Evolutionary conservation across 2,888 invertebrate genomes (phyloP).

Genomic region (Lasius fuliginosus): DNA sequence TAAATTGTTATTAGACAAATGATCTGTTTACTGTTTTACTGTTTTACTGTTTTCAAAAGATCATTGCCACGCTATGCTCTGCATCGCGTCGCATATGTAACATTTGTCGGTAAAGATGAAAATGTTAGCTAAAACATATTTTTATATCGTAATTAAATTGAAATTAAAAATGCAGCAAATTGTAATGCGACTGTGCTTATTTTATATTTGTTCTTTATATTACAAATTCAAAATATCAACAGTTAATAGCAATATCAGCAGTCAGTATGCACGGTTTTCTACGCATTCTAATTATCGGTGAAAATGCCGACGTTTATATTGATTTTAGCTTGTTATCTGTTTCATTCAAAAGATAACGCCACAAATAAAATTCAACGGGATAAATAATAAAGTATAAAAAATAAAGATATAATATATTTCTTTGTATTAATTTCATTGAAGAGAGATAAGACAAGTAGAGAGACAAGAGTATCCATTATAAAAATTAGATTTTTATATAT

Average conservation of each 20-base stretch:
- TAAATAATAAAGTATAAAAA: neutral
- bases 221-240: constrained; percentile 8
- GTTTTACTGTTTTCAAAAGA: neutral
- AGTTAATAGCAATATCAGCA: constrained; percentile 2
- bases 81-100: neutral
- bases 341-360: constrained; percentile 29
- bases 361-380: constrained; percentile 8
- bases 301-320: neutral
- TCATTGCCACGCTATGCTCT: neutral
- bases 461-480: neutral
- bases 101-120: constrained; percentile 36
- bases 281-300: neutral
- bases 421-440: neutral
- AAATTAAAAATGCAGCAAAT: neutral
- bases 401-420: neutral
- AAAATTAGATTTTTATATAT: neutral
- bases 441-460: neutral
- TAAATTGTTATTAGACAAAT: neutral
- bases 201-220: constrained; percentile 4
- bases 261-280: neutral
- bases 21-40: neutral
- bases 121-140: neutral
- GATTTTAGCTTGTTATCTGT: neutral
- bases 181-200: neutral
- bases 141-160: constrained; percentile 6